Percentiles rank a stretch among this genome's conserved stretches.
phyloP scores from a whole-genome alignment of 1,140 invertebrate species.

The Saxidomus purpurata region DNA sequence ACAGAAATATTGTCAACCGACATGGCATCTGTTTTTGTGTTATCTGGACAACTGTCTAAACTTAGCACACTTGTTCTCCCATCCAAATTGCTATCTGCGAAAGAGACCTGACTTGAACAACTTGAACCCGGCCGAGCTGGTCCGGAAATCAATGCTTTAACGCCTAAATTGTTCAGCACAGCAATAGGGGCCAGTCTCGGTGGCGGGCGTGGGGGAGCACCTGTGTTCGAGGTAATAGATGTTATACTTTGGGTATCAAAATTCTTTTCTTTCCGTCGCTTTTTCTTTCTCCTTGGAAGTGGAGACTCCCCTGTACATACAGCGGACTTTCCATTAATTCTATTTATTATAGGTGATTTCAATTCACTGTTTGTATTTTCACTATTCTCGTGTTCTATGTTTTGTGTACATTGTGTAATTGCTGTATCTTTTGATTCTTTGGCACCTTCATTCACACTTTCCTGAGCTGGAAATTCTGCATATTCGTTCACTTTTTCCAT shows the following conservation, averaged over 20 bases:
- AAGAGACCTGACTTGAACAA: slow-evolving; percentile 37
- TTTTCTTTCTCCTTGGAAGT: slow-evolving; percentile 23
- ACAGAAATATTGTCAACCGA: slow-evolving; percentile 20
- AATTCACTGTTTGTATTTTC: not conserved
- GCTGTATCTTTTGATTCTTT: not conserved
- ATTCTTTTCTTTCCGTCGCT: slow-evolving; percentile 56
- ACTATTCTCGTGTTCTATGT: not conserved
- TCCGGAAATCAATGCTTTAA: not conserved
- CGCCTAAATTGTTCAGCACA: not conserved
- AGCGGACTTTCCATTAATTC: not conserved
- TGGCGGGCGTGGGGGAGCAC: slow-evolving; percentile 56
- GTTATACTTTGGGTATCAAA: slow-evolving; percentile 40
- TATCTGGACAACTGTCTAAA: not conserved
- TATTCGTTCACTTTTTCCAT: not conserved
- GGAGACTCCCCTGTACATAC: not conserved
- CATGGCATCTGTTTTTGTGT: slow-evolving; percentile 11
- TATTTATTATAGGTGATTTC: not conserved
- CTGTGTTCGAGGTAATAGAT: slow-evolving; percentile 31
- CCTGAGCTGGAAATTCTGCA: not conserved
- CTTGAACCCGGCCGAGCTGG: slow-evolving; percentile 19
- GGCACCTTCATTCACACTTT: not conserved
- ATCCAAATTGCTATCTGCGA: slow-evolving; percentile 19
- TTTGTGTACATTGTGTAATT: not conserved
- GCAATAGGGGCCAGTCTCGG: slow-evolving; percentile 63
- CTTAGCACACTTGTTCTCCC: slow-evolving; percentile 12